Base-by-base conservation (phyloP, 92 coral and sea anemone species). In the Nematostella vectensis region DNA sequence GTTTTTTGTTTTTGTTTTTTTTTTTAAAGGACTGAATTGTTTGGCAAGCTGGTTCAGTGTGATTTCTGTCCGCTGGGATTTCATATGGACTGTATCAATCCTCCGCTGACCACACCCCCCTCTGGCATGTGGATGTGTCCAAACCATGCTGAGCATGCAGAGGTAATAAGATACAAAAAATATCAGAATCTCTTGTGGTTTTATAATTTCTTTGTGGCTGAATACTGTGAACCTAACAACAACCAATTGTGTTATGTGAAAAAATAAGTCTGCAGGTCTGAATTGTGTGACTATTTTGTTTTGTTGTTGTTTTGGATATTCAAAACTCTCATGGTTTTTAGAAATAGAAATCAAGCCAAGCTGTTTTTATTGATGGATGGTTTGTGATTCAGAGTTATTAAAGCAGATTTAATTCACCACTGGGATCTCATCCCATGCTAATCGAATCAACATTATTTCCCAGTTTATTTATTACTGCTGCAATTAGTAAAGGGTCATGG, bases 41-140 rank as follows among this genome's bases (percentile, higher is more conserved):
- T 64, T 36, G 89, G 88, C 27, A 78, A 71, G 19, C 71, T 91
- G 54, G 95, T 91, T 19, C 96, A 91, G 29, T 91, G 98, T 72
- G 98, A 91, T 69, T 91, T 91, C 54, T 91, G 98, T 65, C 98
- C 98, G 8, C 55, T 91, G 54, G 94, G 91, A 25, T 91, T 91
- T 57, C 98, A 91, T 63, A 88, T 83, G 48, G 94, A 91, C 58
- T 91, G 98, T 26, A 52, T 87, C 2, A 82, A 82, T 48, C 98
- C 98, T 8, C 98, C 98, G 0, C 83, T 91, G 22, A 91, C 98
- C 19, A 91, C 94, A 47, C 73, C 64, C 40, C 98, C 98, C 0
- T 59, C 78, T 29, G 98, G 98, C 26, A 91, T 91, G 98, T 91
- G 98, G 98, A 91, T 91, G 98, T 93, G 96, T 55, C 96, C 99